Evolutionary conservation across 2,888 invertebrate genomes (phyloP), one percentile per base, ranked within the genome.

Genomic region (Catocala fraxini): DNA sequence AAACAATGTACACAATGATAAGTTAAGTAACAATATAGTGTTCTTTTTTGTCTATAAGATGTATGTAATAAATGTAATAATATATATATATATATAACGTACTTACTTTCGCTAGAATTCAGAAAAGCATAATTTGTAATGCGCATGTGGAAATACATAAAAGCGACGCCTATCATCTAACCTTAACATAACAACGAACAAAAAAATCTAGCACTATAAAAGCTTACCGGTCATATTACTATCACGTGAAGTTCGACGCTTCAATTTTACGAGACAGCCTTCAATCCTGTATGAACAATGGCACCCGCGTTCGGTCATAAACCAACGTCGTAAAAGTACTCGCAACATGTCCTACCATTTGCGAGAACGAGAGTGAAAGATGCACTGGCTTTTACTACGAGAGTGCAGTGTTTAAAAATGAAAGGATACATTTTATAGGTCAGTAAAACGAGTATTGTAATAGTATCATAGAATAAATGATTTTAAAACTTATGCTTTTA

Each of bases 311-410:
- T 11, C 10, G 51, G 39, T 39, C 51, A 60, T 75, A 75, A 75
- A 77, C 47, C n/a, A 10, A 15, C 13, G 43, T 68, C 78, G 59
- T 76, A 68, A 76, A 75, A 61, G 34, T 34, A 35, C 35, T 35
- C 6, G 34, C 52, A 42, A 58, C 57, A 53, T 56, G 58, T 63
- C 63, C 53, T 68, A 71, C 75, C 73, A 70, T 78, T 77, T 74
- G 76, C 59, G 73, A 56, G 33, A 58, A 65, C 64, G 73, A 81
- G 80, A 82, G 81, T 80, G 81, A 83, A 80, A 80, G 80, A 83
- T 73, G 69, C 79, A 75, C 68, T 48, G 52, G 65, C 73, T 77
- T 80, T 76, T 71, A 82, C 64, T 47, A 46, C 45, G 53, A 47
- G 59, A 67, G 67, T 64, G 72, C 56, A 66, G 61, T 64, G 56